Evolutionary conservation across 2,113 vertebrate species (phyloP), one percentile per base, ranked within the genome.

Genomic region (Rhinoderma darwinii): DNA sequence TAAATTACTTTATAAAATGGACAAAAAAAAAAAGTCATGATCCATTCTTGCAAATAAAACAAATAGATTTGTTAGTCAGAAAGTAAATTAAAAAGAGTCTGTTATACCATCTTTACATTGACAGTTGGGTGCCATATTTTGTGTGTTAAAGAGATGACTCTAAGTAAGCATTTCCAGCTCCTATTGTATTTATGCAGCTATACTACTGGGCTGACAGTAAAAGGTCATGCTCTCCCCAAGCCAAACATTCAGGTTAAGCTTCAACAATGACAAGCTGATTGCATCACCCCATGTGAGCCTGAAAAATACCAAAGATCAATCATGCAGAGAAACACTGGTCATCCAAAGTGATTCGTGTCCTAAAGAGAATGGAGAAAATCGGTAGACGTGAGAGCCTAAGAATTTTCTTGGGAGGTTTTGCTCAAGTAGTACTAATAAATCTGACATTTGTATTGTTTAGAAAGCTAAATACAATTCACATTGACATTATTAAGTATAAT

Each of bases 301-400:
- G 47, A 78, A 78, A 78, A 78, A 78, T 78, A 78, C 76, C 47
- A 78, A 78, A 54, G 76, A 78, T 78, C 76, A 78, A 56, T 78
- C 76, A 78, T 25, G 39, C 20, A 17, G 50, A 25, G 76, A 78
- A 78, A 78, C 76, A 56, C 47, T 35, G 32, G 47, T 78, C 76
- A 37, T 54, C 76, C 47, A 78, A 56, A 78, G 30, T 78, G 50
- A 78, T 78, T 56, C 54, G 30, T 78, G 47, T 54, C 76, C 35
- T 54, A 18, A 37, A 56, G 20, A 35, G 18, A 56, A 78, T 22
- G 32, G 18, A 54, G 17, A 56, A 77, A 54, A 54, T 37, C 5
- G 18, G 76, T 51, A 54, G 47, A 54, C 37, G 35, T 22, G 50
- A 78, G 47, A 54, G 27, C 7, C 47, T 78, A 54, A 5, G 76